Percentiles rank a stretch among this genome's conserved stretches.
Evolutionary conservation across 2,888 invertebrate genomes (phyloP).

Genomic region (Synanthedon formicaeformis): DNA sequence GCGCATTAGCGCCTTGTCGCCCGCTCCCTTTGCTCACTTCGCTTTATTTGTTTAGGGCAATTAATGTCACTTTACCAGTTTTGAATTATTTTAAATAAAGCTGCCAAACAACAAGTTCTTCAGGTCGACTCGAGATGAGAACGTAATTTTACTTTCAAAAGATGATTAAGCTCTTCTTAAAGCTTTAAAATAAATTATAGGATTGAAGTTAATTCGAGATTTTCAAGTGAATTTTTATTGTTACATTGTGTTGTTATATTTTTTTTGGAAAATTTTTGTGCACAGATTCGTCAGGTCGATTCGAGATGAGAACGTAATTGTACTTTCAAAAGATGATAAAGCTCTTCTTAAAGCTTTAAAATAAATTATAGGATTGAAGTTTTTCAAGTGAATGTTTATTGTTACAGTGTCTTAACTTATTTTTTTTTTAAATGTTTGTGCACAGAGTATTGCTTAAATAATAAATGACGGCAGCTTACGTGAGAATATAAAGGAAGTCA

Average conservation of each 20-base stretch:
- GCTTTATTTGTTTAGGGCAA: slow-evolving; percentile 34
- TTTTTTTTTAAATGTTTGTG: no score
- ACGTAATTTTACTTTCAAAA: background rate
- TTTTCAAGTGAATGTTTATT: no score
- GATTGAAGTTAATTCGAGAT: no score
- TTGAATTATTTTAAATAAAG: slow-evolving; percentile 17
- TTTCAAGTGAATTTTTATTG: no score
- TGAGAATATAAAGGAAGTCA: no score
- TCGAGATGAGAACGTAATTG: background rate
- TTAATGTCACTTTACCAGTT: slow-evolving; percentile 24
- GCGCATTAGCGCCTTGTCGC: slow-evolving; percentile 1
- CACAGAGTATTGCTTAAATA: no score
- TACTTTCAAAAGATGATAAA: background rate
- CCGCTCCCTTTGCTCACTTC: slow-evolving; percentile 2
- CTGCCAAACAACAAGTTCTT: slow-evolving; percentile 3
- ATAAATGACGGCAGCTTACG: no score
- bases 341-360: background rate
- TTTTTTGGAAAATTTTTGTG: no score
- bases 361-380: no score
- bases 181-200: no score
- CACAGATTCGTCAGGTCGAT: background rate
- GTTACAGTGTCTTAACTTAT: no score
- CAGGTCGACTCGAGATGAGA: background rate
- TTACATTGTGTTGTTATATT: no score
- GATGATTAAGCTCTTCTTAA: background rate